Evolutionary conservation across 2,888 invertebrate genomes (phyloP).

Genomic region (Dexiosoma caninum): DNA sequence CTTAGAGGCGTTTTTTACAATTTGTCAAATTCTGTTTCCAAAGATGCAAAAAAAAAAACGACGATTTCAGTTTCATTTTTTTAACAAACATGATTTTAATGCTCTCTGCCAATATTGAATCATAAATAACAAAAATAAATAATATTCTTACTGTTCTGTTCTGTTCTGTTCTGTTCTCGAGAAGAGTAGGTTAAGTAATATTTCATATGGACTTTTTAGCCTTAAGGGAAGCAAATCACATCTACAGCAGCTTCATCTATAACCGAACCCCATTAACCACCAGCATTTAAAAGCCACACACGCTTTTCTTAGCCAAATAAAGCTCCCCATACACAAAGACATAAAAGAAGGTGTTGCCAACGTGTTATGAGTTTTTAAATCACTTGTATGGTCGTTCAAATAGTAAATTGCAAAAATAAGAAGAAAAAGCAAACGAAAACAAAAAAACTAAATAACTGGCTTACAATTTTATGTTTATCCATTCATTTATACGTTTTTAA

Average conservation of each 20-base stretch:
- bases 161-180: neutral
- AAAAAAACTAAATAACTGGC: neutral
- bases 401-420: constrained; percentile 54
- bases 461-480: constrained; percentile 57
- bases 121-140: constrained; percentile 67
- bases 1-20: constrained; percentile 70
- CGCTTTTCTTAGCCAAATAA: constrained; percentile 57
- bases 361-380: constrained; percentile 76
- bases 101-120: constrained; percentile 31
- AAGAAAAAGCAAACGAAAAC: constrained; percentile 48
- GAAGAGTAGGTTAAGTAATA: neutral
- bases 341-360: constrained; percentile 74
- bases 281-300: constrained; percentile 67
- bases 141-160: constrained; percentile 56
- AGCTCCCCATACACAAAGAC: constrained; percentile 45
- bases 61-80: neutral
- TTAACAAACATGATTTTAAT: constrained; percentile 8
- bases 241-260: constrained; percentile 12
- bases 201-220: constrained; percentile 24
- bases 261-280: neutral
- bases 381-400: constrained; percentile 62
- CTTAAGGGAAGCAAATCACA: constrained; percentile 45
- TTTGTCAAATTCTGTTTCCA: constrained; percentile 70
- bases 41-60: constrained; percentile 5
- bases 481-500: constrained; percentile 76